Percentiles rank a stretch among this genome's conserved stretches.
These are phyloP conservation scores for Eudyptes chrysolophus DNA, from an alignment of 2,113 vertebrate species.

Conservation along the genomic window DNA sequence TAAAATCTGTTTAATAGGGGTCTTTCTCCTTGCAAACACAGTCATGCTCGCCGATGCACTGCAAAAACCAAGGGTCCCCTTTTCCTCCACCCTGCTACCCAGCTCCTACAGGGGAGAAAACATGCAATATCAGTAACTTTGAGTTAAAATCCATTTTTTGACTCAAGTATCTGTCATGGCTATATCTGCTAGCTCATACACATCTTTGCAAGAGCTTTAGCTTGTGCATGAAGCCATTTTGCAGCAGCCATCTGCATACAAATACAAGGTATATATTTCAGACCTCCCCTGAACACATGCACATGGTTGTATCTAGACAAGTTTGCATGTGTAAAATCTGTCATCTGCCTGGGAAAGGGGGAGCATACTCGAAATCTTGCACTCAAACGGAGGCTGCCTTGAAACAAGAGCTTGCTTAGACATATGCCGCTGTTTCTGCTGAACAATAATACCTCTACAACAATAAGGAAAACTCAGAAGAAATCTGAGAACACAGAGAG, in stretches of 20 bases:
- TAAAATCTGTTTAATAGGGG: not conserved
- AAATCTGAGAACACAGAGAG: not conserved
- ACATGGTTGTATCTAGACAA: accelerated
- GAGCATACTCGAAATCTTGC: not conserved
- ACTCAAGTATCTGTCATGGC: not conserved
- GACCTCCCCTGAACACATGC: not conserved
- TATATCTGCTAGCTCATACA: not conserved
- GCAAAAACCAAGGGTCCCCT: not conserved
- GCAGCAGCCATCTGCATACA: not conserved
- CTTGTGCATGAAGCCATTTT: not conserved
- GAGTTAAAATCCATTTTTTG: not conserved
- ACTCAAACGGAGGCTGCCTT: not conserved
- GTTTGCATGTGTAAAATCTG: not conserved
- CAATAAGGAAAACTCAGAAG: not conserved
- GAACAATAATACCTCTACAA: not conserved
- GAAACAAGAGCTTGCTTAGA: not conserved
- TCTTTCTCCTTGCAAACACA: not conserved
- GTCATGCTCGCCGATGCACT: not conserved
- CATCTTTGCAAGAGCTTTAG: not conserved
- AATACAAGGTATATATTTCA: not conserved
- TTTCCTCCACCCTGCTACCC: not conserved
- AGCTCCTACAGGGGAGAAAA: not conserved
- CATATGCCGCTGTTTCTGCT: not conserved
- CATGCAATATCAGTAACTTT: accelerated
- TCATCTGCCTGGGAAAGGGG: not conserved